Evolutionary conservation across 2,113 vertebrate genomes (phyloP).

Genomic region (Toxostoma redivivum): DNA sequence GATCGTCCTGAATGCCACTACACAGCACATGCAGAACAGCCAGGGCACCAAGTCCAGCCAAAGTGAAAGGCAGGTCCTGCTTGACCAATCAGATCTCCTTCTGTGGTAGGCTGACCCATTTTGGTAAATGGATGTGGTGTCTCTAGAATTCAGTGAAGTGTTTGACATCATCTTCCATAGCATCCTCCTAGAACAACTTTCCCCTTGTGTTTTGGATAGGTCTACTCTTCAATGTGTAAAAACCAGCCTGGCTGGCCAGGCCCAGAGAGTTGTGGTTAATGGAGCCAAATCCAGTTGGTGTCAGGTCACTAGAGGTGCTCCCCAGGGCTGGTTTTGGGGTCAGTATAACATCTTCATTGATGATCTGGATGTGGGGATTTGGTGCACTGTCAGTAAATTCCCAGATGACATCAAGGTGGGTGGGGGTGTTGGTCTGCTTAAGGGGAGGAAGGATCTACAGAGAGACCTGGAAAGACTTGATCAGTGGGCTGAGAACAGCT

Average conservation of each 20-base stretch:
- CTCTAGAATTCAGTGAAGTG: neutral
- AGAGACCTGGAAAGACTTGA: accelerated
- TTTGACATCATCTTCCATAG: neutral
- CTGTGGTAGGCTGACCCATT: neutral
- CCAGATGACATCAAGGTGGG: neutral
- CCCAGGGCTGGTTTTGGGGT: neutral
- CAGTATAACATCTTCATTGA: neutral
- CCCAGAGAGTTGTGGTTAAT: neutral
- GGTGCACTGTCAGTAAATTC: neutral
- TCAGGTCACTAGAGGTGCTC: neutral
- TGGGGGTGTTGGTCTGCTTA: no score
- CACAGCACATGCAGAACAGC: neutral
- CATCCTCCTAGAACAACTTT: neutral
- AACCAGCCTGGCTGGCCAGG: neutral
- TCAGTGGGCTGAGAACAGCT: neutral
- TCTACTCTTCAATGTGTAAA: neutral
- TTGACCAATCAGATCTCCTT: neutral
- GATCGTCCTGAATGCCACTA: neutral
- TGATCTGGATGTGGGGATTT: accelerated
- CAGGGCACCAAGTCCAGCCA: neutral
- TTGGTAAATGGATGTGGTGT: neutral
- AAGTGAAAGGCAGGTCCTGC: neutral
- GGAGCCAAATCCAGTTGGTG: neutral
- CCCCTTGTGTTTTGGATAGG: neutral
- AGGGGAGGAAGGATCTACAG: neutral